These are phyloP conservation scores for western clawed frog (Xenopus tropicalis) DNA, from an alignment of 2,113 vertebrate genomes.

Conservation along the genomic window DNA sequence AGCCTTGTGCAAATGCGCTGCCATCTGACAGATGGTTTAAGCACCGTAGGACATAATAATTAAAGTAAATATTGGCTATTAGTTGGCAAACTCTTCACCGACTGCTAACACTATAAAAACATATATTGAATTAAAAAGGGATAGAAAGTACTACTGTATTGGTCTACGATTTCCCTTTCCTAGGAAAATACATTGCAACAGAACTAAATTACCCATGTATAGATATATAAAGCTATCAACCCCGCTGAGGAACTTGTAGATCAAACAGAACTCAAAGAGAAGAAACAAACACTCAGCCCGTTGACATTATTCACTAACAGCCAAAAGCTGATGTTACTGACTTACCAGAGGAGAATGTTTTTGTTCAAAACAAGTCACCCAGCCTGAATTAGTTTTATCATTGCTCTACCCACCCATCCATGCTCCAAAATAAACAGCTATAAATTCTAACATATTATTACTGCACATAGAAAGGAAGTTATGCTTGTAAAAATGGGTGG, in stretches of 20 bases:
- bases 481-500: too few relatives aligned
- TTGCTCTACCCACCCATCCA: background rate
- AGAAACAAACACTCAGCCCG: too few relatives aligned
- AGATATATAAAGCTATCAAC: too few relatives aligned
- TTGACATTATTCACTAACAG: conserved; percentile 3
- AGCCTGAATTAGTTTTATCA: too few relatives aligned
- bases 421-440: background rate
- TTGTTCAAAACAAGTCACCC: conserved; percentile 1
- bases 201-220: too few relatives aligned
- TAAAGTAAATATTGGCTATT: conserved; percentile 26
- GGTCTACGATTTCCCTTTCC: background rate
- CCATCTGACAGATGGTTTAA: conserved; percentile 31
- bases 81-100: background rate
- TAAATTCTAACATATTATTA: too few relatives aligned
- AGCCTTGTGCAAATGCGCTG: conserved; percentile 24
- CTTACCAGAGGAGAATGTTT: conserved; percentile 34
- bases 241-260: too few relatives aligned
- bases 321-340: conserved; percentile 17
- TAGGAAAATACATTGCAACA: background rate
- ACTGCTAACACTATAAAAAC: background rate
- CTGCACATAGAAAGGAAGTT: too few relatives aligned
- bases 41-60: conserved; percentile 18
- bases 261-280: too few relatives aligned
- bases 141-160: too few relatives aligned
- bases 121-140: background rate